Base-by-base conservation (phyloP, 2,113 vertebrate genomes). In the Varanus salvator region DNA sequence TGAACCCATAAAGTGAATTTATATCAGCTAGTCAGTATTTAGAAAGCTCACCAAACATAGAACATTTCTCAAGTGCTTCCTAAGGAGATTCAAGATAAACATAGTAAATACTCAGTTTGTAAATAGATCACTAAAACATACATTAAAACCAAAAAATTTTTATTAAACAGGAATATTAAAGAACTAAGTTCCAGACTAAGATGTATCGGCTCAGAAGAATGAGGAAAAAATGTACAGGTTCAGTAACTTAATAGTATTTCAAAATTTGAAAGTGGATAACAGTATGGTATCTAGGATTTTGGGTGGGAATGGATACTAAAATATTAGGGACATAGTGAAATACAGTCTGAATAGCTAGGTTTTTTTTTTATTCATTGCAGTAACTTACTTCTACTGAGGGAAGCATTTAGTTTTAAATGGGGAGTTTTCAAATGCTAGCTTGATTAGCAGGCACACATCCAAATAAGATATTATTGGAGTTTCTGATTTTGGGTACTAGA, bases 21-120 rank as follows among this genome's bases (percentile, higher is more conserved):
- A 94, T 44, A 96, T 91, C 89, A 92, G 6, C 9, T 90, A 95
- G 80, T 87, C 91, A 88, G 84, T 93, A 92, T 93, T 91, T 90
- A 92, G 71, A 86, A 80, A 75, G 0, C 80, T 94, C 84, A 15
- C 84, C 92, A 92, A 95, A 91, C 77, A 87, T 0, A 0, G 84
- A 90, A 66, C 85, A 91, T 52, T 94, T 86, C 38, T 90, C 80
- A 92, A 89, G 75, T 0, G 0, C 78, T 94, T 92, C 90, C 44
- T 0, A 60, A 93, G 90, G 81, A 78, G 86, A 60, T 87, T 93
- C 92, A 74, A 88, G 75, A 84, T 87, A 76, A 92, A 88, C 87
- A 87, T 87, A 92, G 89, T 84, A 54, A 54, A 12, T 54, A 12
- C 54, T 54, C 52, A 85, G 89, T 93, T 85, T 94, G 90, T 38